A percentile compares a stretch with the other conserved stretches of the same genome.
Evolutionary conservation across 2,113 vertebrate genomes (phyloP).

Genomic region (Dicerorhinus sumatrensis): DNA sequence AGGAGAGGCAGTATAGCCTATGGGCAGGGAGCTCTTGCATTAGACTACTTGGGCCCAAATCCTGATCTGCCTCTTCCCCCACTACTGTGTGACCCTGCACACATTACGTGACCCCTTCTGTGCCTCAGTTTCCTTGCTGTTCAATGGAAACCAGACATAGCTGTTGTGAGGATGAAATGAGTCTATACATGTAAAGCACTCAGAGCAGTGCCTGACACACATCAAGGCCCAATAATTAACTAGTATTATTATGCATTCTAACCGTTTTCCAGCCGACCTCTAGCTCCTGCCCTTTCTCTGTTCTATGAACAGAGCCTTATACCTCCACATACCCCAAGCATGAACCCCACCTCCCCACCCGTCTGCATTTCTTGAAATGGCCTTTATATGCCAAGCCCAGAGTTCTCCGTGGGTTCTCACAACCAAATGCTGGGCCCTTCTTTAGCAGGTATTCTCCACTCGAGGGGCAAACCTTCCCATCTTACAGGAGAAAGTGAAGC

Average conservation of each 20-base stretch:
- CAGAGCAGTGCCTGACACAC: background rate
- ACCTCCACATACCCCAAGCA: fast-evolving
- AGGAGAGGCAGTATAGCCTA: background rate
- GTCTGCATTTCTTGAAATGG: background rate
- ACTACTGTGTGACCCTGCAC: background rate
- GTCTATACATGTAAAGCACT: background rate
- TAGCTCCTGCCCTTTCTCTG: background rate
- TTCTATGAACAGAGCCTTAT: background rate
- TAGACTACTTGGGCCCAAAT: background rate
- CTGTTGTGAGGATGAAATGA: background rate
- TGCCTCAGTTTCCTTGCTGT: background rate
- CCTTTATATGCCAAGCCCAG: background rate
- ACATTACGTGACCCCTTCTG: background rate
- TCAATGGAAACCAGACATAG: background rate
- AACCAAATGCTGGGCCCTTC: fast-evolving
- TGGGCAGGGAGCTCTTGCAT: background rate
- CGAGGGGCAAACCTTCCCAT: background rate
- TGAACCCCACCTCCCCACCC: background rate
- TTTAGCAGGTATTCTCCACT: too few species aligned
- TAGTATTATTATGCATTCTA: background rate
- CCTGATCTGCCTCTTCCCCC: background rate
- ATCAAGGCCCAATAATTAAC: background rate
- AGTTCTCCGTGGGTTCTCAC: background rate
- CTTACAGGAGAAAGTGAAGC: background rate
- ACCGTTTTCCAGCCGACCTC: background rate